Evolutionary conservation across 2,888 invertebrate species (phyloP).

Genomic region (Zygothrica quintamaculata): DNA sequence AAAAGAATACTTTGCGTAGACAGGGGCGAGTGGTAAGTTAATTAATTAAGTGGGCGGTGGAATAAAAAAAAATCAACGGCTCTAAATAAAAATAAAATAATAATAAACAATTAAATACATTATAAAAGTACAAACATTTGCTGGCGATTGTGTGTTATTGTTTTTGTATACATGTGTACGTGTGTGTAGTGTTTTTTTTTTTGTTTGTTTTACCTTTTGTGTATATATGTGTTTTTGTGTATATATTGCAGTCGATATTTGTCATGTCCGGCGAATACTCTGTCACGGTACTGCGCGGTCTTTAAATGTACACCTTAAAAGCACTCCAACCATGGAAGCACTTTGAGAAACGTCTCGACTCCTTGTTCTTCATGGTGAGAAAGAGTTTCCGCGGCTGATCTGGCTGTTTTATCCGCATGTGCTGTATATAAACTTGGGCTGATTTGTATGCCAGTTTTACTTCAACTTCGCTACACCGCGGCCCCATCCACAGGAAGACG

Average conservation of each 20-base stretch:
- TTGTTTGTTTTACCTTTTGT: constrained; percentile 15
- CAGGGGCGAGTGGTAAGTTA: constrained; percentile 43
- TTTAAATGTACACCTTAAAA: constrained; percentile 87
- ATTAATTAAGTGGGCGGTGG: constrained; percentile 53
- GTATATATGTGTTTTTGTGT: constrained; percentile 25
- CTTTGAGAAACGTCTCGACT: constrained; percentile 96
- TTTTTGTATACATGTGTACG: constrained; percentile 12
- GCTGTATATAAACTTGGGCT: constrained; percentile 99
- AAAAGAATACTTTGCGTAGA: constrained; percentile 71
- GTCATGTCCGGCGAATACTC: constrained; percentile 53
- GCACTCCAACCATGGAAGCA: constrained; percentile 99
- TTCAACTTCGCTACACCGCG: constrained; percentile 98
- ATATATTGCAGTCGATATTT: constrained; percentile 58
- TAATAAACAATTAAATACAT: constrained; percentile 74
- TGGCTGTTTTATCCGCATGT: constrained; percentile 97
- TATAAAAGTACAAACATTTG: constrained; percentile 73
- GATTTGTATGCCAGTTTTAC: constrained; percentile 99
- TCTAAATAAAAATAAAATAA: constrained; percentile 65
- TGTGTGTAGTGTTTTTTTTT: constrained; percentile 11
- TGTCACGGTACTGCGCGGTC: constrained; percentile 63
- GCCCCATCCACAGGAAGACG: constrained; percentile 98
- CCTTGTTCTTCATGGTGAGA: constrained; percentile 97
- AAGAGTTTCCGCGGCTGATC: constrained; percentile 95
- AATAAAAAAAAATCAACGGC: constrained; percentile 52
- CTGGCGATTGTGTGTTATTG: constrained; percentile 45